Evolutionary conservation across 2,113 vertebrate genomes (phyloP).

Genomic region (Columbina picui): DNA sequence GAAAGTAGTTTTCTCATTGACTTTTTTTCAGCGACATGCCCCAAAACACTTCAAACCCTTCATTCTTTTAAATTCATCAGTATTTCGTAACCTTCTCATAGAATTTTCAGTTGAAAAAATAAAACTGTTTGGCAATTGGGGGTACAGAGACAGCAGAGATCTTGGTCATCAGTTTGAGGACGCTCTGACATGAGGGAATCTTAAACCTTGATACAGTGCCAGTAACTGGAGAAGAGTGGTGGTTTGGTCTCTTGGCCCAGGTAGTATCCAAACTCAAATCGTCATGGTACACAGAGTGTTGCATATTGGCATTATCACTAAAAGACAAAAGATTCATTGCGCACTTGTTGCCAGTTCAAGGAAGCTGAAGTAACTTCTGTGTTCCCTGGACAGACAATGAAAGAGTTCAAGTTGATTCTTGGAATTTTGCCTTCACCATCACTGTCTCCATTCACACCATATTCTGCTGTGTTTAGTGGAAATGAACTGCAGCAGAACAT

Average conservation of each 20-base stretch:
- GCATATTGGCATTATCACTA: background rate
- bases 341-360: background rate
- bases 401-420: background rate
- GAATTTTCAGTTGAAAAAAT: background rate
- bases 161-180: background rate
- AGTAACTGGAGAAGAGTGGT: background rate
- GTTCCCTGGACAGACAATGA: background rate
- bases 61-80: background rate
- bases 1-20: background rate
- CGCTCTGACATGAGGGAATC: background rate
- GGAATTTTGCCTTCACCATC: background rate
- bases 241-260: background rate
- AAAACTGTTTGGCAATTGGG: background rate
- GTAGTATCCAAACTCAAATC: background rate
- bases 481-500: slow-evolving; percentile 18
- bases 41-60: background rate
- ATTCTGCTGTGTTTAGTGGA: background rate
- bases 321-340: background rate
- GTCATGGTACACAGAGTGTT: background rate
- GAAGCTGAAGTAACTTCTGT: background rate
- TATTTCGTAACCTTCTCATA: background rate
- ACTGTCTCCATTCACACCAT: background rate
- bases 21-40: background rate
- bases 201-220: background rate
- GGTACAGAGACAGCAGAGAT: background rate